Conservation (phyloP, 2,888 invertebrate genomes). For the Mesodorylaimus sp. region DNA sequence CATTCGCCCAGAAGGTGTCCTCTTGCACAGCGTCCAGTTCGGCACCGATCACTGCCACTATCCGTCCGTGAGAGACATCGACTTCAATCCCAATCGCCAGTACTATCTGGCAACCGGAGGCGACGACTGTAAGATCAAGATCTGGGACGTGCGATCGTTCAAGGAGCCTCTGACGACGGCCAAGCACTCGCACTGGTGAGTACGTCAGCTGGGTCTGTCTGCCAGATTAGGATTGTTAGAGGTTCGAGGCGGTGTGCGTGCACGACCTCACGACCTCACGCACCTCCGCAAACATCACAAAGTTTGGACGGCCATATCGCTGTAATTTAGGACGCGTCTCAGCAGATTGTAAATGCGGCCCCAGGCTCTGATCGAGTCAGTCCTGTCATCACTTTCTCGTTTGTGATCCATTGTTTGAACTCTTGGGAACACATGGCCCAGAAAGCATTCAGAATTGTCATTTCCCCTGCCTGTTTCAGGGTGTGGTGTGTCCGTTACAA, state of each 20-base stretch:
- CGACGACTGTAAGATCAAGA: slow-evolving; percentile 79
- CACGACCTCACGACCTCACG: too few relatives aligned
- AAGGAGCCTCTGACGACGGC: slow-evolving; percentile 49
- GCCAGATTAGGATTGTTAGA: not conserved
- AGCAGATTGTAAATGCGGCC: too few relatives aligned
- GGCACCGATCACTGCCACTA: slow-evolving; percentile 41
- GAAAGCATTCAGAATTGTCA: not conserved
- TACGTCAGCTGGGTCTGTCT: too few relatives aligned
- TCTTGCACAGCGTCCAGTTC: too few relatives aligned
- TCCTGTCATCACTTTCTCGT: too few relatives aligned
- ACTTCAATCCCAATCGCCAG: slow-evolving; percentile 85
- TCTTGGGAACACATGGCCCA: not conserved
- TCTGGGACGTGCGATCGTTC: slow-evolving; percentile 81
- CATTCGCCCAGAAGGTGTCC: too few relatives aligned
- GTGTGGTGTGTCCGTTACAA: slow-evolving; percentile 88
- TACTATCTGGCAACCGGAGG: slow-evolving; percentile 81
- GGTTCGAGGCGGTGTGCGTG: too few relatives aligned
- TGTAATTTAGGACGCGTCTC: too few relatives aligned
- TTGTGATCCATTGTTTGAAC: too few relatives aligned
- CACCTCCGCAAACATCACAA: too few relatives aligned
- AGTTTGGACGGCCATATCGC: too few relatives aligned
- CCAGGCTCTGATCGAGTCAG: too few relatives aligned
- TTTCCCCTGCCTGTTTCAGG: slow-evolving; percentile 7
- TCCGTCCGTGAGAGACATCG: slow-evolving; percentile 68
- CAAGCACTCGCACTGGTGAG: slow-evolving; percentile 39